phyloP scores from a whole-genome alignment of 1,140 invertebrate genomes.

The Akabosia matsudoensis region DNA sequence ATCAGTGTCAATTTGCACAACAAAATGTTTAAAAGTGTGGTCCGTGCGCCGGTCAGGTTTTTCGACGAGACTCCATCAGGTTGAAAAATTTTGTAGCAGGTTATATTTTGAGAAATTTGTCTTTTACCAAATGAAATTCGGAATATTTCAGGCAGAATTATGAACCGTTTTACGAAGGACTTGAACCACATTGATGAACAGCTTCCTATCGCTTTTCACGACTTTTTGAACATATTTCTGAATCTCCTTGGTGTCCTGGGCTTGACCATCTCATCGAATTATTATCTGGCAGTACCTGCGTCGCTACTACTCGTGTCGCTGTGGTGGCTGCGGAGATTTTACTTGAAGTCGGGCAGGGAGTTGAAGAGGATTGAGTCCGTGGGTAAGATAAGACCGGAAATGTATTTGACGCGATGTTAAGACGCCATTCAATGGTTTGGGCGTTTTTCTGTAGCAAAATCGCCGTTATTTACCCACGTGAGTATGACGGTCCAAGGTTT shows the following conservation, averaged over 20 bases:
- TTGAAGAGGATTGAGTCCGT: conserved; percentile 56
- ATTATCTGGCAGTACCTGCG: conserved; percentile 59
- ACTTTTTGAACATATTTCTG: conserved; percentile 50
- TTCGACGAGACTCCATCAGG: conserved; percentile 27
- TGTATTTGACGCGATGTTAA: conserved; percentile 20
- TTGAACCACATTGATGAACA: conserved; percentile 58
- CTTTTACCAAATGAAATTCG: neutral
- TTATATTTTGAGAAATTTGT: too few species aligned
- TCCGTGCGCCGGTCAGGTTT: conserved; percentile 8
- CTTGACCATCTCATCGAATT: conserved; percentile 57
- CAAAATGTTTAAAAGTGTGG: conserved; percentile 11
- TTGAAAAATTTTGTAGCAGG: too few species aligned
- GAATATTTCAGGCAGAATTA: conserved; percentile 53
- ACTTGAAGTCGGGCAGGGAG: conserved; percentile 62
- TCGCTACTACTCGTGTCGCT: conserved; percentile 58
- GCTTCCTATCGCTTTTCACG: conserved; percentile 57
- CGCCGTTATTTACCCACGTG: conserved; percentile 58
- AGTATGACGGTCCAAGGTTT: conserved; percentile 56
- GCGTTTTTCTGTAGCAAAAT: conserved; percentile 52
- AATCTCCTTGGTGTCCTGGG: conserved; percentile 55
- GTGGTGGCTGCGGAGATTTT: conserved; percentile 57
- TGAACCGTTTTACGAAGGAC: conserved; percentile 50
- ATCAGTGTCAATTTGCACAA: conserved; percentile 30
- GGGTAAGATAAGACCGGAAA: conserved; percentile 39
- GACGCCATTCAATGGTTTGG: neutral